These are phyloP conservation scores for Caenorhabditis inopinata DNA, from an alignment of 1,140 invertebrate genomes.

Conservation along the genomic window DNA sequence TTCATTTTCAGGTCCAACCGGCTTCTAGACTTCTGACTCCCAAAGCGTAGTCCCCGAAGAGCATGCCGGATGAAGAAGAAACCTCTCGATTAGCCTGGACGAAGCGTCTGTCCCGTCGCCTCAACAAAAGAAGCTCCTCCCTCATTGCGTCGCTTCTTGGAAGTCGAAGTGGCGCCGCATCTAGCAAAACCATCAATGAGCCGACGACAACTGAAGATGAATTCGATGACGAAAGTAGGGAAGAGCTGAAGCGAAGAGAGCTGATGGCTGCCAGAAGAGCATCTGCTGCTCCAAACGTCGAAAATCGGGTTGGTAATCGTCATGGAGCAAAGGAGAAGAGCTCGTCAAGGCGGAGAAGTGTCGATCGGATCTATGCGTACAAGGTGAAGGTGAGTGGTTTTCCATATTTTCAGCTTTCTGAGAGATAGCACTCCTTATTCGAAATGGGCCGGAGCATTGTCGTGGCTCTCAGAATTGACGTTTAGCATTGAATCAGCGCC, in stretches of 20 bases:
- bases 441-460: too few relatives aligned
- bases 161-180: background rate
- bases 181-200: background rate
- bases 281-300: slow-evolving; percentile 4
- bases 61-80: slow-evolving; percentile 1
- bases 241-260: background rate
- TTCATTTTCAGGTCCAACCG: too few relatives aligned
- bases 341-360: background rate
- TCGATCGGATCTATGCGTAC: background rate
- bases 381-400: background rate
- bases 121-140: slow-evolving; percentile 3
- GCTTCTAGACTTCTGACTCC: too few relatives aligned
- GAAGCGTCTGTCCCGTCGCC: background rate
- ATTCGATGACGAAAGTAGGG: background rate
- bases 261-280: background rate
- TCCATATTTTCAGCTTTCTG: too few relatives aligned
- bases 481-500: too few relatives aligned
- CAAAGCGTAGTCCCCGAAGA: too few relatives aligned
- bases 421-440: too few relatives aligned
- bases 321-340: background rate
- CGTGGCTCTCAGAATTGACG: too few relatives aligned
- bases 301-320: background rate
- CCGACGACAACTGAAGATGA: slow-evolving; percentile 12
- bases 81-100: slow-evolving; percentile 6
- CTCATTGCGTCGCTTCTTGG: background rate